Evolutionary conservation across 1,140 invertebrate species (phyloP).

Genomic region (Diabrotica virgifera): DNA sequence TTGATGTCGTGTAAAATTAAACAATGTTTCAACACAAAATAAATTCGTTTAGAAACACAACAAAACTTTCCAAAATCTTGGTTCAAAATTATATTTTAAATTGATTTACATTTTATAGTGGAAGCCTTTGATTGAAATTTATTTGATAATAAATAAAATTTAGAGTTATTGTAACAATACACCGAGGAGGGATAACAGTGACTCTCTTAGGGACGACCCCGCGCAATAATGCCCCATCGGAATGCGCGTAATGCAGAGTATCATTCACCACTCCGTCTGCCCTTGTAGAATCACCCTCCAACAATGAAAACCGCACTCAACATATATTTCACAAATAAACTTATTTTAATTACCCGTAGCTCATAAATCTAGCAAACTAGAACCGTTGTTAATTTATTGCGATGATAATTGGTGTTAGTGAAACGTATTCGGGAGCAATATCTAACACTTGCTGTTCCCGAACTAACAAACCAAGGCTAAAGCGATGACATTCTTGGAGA

Average conservation of each 20-base stretch:
- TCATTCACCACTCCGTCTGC: neutral
- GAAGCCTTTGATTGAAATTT: too few relatives aligned
- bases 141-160: too few relatives aligned
- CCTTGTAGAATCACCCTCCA: neutral
- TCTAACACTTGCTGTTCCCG: conserved; percentile 18
- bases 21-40: too few relatives aligned
- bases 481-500: conserved; percentile 20
- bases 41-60: too few relatives aligned
- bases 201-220: too few relatives aligned
- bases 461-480: conserved; percentile 14
- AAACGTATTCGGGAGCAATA: conserved; percentile 13
- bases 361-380: conserved; percentile 2
- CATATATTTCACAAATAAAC: conserved; percentile 3
- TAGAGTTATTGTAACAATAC: too few relatives aligned
- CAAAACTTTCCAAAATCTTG: too few relatives aligned
- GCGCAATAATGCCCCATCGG: neutral
- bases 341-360: conserved; percentile 1
- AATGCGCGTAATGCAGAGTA: neutral
- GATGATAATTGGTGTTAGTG: conserved; percentile 18
- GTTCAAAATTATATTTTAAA: too few relatives aligned
- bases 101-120: too few relatives aligned
- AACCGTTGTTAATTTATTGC: conserved; percentile 14
- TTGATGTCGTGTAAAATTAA: too few relatives aligned
- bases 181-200: too few relatives aligned
- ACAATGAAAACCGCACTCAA: neutral